Evolutionary conservation across 2,797 vertebrate species (phyloP).

Genomic region (Alectoris magna): DNA sequence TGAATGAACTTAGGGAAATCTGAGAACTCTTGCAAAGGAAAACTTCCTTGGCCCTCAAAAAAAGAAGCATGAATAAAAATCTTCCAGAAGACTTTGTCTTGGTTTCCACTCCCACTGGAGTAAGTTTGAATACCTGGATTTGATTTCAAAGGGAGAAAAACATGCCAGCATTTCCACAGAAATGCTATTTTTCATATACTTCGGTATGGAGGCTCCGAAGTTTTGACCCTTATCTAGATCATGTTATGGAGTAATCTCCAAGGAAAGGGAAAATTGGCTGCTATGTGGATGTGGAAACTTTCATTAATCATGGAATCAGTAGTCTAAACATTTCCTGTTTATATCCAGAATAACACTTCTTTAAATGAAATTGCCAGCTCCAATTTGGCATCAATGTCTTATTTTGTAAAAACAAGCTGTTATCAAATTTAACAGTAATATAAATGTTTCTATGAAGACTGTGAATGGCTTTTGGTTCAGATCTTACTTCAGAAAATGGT

Average conservation of each 20-base stretch:
- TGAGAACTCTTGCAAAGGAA: conserved; percentile 13
- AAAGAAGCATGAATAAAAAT: conserved; percentile 17
- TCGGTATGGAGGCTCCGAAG: background rate
- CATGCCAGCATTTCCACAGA: conserved; percentile 10
- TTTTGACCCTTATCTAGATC: conserved; percentile 38
- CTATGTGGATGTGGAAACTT: conserved; percentile 38
- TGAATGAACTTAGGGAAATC: conserved; percentile 17
- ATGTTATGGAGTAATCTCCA: conserved; percentile 43
- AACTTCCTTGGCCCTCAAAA: conserved; percentile 15
- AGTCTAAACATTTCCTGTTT: conserved; percentile 74
- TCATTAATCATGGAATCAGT: conserved; percentile 66
- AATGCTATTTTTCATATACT: conserved; percentile 32
- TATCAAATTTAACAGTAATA: conserved; percentile 55
- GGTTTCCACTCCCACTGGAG: conserved; percentile 1
- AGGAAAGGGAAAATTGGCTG: conserved; percentile 62
- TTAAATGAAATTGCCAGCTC: conserved; percentile 50
- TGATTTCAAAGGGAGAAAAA: conserved; percentile 23
- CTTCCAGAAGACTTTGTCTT: conserved; percentile 23
- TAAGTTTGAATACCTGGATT: conserved; percentile 5
- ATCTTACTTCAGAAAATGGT: background rate
- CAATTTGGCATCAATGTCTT: conserved; percentile 23
- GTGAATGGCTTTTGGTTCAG: background rate
- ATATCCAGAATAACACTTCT: conserved; percentile 61
- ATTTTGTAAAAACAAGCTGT: conserved; percentile 63
- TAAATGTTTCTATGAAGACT: conserved; percentile 32